Evolutionary conservation across 1,140 invertebrate genomes (phyloP), one percentile per base, ranked within the genome.

Genomic region (Drosophila pallidifrons): DNA sequence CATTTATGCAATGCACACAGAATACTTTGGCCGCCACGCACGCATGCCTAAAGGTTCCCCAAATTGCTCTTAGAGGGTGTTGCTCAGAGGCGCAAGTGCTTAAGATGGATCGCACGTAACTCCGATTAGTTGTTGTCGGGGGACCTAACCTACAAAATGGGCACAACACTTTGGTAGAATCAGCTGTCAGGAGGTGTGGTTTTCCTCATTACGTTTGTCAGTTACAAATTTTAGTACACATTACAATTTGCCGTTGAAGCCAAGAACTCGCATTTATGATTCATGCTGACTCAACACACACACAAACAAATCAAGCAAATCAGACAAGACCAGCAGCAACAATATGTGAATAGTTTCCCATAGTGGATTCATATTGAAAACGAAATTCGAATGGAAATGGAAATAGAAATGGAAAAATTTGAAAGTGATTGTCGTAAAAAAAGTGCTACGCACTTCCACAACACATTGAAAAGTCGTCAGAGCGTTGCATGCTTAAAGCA

Each of bases 381-480:
- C 10, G 28, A 30, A 52, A 52, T 30, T 49, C 30, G 11, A 15
- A 51, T 38, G 13, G 25, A 65, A 70, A 70, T 63, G 25, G 15
- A 54, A 72, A 72, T 64, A n/a, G 3, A 45, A 66, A 68, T 63
- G 32, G 61, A 58, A 57, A 51, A 57, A 69, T 74, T 28, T 28
- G 60, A 76, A 76, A 60, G 61, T 47, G 61, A 72, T 73, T 63
- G 83, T 82, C 83, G 67, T 88, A 89, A 88, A 88, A 87, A 63
- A 65, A 75, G 25, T 38, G 67, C 60, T 49, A 76, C 54, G 76
- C 83, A 46, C 66, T 69, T 69, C 68, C 66, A 79, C 72, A 79
- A 76, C 82, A 75, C 63, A 89, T 83, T 77, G 63, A 72, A 88
- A 88, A 88, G 66, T 89, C 85, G 81, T 73, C 77, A 75, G 83